A percentile compares a stretch with the other conserved stretches of the same genome.
Conservation (phyloP, 2,113 vertebrate genomes). For the Indicator maculatus region DNA sequence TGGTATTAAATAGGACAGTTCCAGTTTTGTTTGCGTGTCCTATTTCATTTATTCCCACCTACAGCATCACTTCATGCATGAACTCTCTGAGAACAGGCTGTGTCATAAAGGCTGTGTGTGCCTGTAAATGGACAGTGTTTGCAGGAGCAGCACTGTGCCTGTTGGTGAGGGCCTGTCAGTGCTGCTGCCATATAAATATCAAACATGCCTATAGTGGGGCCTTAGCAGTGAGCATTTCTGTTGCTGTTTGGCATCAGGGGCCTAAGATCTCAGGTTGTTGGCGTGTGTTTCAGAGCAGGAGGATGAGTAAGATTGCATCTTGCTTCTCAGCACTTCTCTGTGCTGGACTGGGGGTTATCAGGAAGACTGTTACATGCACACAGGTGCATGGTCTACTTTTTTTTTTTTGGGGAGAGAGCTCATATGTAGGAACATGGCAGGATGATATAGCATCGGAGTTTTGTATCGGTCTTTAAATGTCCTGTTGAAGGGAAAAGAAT, state of each 20-base stretch:
- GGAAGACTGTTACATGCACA: background rate
- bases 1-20: background rate
- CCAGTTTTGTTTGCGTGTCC: background rate
- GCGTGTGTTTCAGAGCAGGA: background rate
- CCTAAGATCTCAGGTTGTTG: background rate
- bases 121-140: background rate
- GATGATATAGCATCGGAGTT: background rate
- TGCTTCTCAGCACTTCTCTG: background rate
- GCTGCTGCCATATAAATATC: background rate
- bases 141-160: background rate
- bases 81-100: background rate
- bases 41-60: background rate
- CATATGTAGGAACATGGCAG: background rate
- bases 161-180: background rate
- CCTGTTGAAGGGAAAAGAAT: background rate
- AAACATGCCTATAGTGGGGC: background rate
- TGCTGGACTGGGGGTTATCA: background rate
- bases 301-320: background rate
- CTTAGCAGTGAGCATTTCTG: background rate
- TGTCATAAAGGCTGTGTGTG: background rate
- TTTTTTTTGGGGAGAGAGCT: background rate
- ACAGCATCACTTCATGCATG: background rate
- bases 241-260: background rate
- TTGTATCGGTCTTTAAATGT: background rate
- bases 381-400: background rate